Percentiles rank a stretch among this genome's conserved stretches.
Evolutionary conservation across 2,888 invertebrate species (phyloP).

Genomic region (Brachynemurus nebulosus): DNA sequence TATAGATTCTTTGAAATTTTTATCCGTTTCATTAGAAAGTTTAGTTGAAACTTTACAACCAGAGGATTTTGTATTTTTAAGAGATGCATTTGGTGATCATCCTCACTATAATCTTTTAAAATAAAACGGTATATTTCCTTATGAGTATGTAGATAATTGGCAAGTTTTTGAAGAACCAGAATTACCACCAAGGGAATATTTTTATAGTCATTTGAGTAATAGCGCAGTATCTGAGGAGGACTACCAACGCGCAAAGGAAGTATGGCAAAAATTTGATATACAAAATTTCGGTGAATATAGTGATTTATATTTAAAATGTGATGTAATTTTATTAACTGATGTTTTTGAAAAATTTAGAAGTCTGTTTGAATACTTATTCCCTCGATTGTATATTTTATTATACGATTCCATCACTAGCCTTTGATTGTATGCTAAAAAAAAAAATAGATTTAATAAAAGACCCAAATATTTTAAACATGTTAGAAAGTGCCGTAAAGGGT

Average conservation of each 20-base stretch:
- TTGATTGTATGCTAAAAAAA: constrained; percentile 16
- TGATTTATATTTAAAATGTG: constrained; percentile 20
- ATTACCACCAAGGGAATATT: constrained; percentile 14
- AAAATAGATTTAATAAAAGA: constrained; percentile 18
- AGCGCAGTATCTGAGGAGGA: constrained; percentile 11
- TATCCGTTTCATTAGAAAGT: constrained; percentile 16
- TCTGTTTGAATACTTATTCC: constrained; percentile 15
- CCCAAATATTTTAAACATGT: constrained; percentile 19
- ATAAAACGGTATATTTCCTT: constrained; percentile 22
- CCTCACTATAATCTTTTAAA: constrained; percentile 13
- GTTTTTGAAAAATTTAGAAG: constrained; percentile 22
- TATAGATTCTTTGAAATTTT: constrained; percentile 18
- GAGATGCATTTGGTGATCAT: not conserved
- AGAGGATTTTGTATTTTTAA: constrained; percentile 9
- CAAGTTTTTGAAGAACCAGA: constrained; percentile 11
- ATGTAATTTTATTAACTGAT: constrained; percentile 20
- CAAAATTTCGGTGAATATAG: constrained; percentile 20
- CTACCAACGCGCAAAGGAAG: constrained; percentile 20
- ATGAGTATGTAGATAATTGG: constrained; percentile 17
- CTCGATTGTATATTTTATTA: constrained; percentile 19
- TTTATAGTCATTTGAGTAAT: constrained; percentile 17
- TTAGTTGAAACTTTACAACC: constrained; percentile 12
- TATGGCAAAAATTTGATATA: constrained; percentile 20
- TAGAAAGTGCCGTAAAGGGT: constrained; percentile 20
- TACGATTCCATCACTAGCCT: constrained; percentile 16